Evolutionary conservation across 2,113 vertebrate genomes (phyloP).

Genomic region (Zosterops hypoxanthus): DNA sequence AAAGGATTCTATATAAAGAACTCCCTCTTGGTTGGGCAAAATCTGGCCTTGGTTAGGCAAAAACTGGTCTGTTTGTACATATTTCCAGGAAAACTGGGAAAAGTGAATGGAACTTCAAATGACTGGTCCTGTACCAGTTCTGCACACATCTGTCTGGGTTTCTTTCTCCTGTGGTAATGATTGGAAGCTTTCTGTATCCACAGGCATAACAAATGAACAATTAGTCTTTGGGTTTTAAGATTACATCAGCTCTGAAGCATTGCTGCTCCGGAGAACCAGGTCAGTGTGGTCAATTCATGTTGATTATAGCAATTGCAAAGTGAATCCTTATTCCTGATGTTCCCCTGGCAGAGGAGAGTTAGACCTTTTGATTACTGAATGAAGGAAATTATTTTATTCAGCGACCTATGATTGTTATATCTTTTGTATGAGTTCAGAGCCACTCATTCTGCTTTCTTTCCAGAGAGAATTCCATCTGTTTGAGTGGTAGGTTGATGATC

Average conservation of each 20-base stretch:
- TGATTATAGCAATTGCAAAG: background rate
- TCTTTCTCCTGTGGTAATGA: background rate
- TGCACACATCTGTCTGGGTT: background rate
- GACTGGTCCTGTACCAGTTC: background rate
- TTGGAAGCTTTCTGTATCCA: background rate
- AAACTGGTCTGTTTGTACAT: rapidly evolving
- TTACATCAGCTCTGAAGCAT: constrained; percentile 2
- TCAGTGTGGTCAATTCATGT: background rate
- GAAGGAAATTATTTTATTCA: background rate
- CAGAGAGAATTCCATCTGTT: background rate
- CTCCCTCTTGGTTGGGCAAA: background rate
- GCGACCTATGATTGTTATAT: background rate
- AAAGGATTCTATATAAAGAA: background rate
- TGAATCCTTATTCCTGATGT: background rate
- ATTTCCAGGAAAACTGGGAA: background rate
- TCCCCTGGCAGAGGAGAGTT: background rate
- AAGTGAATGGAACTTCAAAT: background rate
- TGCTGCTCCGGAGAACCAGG: background rate
- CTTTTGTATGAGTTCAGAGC: background rate
- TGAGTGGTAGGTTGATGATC: background rate
- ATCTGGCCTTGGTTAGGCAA: background rate
- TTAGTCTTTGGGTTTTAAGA: background rate
- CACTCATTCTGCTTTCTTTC: background rate
- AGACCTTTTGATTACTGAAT: background rate
- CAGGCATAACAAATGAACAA: constrained; percentile 12